These are phyloP conservation scores for Phrynocephalus vlangalii DNA, from an alignment of 2,797 vertebrate species.

Conservation along the genomic window DNA sequence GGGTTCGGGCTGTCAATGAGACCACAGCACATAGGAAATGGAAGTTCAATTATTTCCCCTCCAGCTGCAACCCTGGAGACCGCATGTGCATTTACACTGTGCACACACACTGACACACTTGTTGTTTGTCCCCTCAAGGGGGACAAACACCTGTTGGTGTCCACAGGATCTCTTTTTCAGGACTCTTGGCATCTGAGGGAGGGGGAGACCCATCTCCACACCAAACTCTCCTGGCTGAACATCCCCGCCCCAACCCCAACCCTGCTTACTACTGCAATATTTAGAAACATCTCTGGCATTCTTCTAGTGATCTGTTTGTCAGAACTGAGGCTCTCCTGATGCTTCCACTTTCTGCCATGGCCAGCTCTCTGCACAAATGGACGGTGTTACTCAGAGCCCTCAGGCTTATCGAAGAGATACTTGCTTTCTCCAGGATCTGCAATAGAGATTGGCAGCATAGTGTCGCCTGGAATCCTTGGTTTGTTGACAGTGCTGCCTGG, in stretches of 20 bases:
- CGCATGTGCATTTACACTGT: neutral
- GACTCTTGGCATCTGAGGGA: neutral
- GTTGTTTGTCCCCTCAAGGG: neutral
- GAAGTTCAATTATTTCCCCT: neutral
- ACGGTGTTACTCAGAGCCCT: neutral
- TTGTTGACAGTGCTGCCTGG: no score
- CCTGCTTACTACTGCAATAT: neutral
- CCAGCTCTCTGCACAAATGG: neutral
- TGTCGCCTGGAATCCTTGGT: no score
- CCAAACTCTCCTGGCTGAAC: no score
- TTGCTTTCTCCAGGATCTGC: neutral
- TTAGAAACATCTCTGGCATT: neutral
- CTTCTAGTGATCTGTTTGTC: neutral
- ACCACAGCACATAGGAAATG: neutral
- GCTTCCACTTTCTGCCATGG: neutral
- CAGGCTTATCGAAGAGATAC: neutral
- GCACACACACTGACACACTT: neutral
- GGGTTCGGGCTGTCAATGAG: no score
- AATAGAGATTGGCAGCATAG: no score
- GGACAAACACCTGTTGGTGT: neutral
- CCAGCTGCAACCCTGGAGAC: neutral
- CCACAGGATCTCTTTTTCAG: neutral
- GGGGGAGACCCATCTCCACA: neutral
- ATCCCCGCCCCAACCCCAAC: neutral
- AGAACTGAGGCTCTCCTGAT: neutral